Conservation (phyloP, 2,797 vertebrate species). For the Aotus griseimembra region DNA sequence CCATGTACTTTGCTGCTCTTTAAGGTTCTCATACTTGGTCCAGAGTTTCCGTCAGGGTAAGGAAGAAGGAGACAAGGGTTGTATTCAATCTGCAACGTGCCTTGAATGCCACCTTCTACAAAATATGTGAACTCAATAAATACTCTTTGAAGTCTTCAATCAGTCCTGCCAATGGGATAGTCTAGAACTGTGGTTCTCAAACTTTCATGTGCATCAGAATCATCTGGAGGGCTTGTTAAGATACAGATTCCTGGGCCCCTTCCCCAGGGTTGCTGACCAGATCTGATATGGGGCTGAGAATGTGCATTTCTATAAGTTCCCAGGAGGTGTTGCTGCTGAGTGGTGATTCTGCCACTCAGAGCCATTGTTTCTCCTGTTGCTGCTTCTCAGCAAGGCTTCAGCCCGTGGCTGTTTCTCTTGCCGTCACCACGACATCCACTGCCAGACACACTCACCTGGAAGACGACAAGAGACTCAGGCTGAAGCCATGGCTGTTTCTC, state of each 20-base stretch:
- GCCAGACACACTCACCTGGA: neutral
- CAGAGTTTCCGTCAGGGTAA: neutral
- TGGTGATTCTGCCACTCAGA: neutral
- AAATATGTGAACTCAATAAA: neutral
- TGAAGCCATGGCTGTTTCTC: neutral
- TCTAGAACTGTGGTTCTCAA: neutral
- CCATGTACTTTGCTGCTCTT: neutral
- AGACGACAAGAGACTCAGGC: neutral
- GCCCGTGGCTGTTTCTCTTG: neutral
- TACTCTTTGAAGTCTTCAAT: neutral
- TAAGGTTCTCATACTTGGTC: neutral
- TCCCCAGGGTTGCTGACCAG: too few relatives aligned
- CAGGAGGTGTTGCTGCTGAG: too few relatives aligned
- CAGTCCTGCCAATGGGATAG: neutral
- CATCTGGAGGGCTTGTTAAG: neutral
- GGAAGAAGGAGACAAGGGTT: neutral
- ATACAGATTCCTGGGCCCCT: neutral
- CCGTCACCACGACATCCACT: neutral
- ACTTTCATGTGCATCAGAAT: neutral
- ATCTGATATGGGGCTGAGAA: neutral
- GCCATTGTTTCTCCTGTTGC: neutral
- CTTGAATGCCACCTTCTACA: neutral
- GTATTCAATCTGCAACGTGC: neutral
- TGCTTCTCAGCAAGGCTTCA: neutral
- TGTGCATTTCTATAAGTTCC: neutral